Percentiles rank a stretch among this genome's conserved stretches.
Conservation (phyloP, 1,140 invertebrate species). For the Asbolus verrucosus region DNA sequence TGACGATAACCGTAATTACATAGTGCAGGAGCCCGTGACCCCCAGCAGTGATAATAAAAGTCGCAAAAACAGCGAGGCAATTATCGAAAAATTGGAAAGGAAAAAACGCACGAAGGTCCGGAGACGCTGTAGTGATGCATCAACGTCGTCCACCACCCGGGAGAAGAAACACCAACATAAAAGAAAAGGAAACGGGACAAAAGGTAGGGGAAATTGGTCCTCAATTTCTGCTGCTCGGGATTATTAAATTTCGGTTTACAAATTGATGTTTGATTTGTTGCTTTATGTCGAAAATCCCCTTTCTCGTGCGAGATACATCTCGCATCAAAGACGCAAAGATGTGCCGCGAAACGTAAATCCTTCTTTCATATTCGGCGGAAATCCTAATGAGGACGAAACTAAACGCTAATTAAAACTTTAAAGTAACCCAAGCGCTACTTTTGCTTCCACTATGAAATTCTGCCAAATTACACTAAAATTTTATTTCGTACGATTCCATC, state of each 20-base stretch:
- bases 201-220: slow-evolving; percentile 36
- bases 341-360: too few species aligned
- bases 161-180: slow-evolving; percentile 37
- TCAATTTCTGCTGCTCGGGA: slow-evolving; percentile 30
- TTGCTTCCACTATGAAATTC: too few species aligned
- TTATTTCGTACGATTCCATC: not conserved
- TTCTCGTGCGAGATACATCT: too few species aligned
- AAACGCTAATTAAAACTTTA: too few species aligned
- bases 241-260: slow-evolving; percentile 36
- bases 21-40: slow-evolving; percentile 43
- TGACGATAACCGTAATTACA: slow-evolving; percentile 49
- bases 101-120: slow-evolving; percentile 43
- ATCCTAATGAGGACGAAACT: too few species aligned
- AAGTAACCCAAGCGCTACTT: too few species aligned
- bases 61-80: slow-evolving; percentile 25
- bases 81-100: slow-evolving; percentile 41
- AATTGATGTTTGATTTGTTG: slow-evolving; percentile 35
- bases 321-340: too few species aligned
- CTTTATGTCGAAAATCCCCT: slow-evolving; percentile 15
- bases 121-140: slow-evolving; percentile 46
- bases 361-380: too few species aligned
- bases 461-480: not conserved
- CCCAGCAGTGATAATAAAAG: slow-evolving; percentile 41
- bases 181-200: slow-evolving; percentile 40
- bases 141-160: slow-evolving; percentile 37